These are phyloP conservation scores for Steinernema hermaphroditum DNA, from an alignment of 2,888 invertebrate species.

Conservation along the genomic window DNA sequence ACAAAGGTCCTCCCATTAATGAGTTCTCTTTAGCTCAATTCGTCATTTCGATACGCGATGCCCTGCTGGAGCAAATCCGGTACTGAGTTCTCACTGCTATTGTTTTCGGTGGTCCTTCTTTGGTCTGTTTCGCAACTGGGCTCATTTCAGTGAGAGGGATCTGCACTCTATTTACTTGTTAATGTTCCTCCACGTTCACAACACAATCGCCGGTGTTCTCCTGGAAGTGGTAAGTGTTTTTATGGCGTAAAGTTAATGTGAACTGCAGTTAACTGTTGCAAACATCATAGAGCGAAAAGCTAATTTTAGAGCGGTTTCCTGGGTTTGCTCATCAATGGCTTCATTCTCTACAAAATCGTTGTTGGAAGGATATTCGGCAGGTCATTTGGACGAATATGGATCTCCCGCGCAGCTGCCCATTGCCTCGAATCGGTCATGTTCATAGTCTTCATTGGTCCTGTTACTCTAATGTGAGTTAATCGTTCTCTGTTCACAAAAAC, in stretches of 20 bases:
- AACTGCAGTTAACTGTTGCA: background rate
- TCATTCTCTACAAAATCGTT: constrained; percentile 1
- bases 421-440: background rate
- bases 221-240: background rate
- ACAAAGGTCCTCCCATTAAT: no score
- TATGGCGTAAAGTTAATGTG: no score
- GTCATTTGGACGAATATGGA: background rate
- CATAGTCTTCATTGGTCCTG: background rate
- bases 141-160: no score
- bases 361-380: background rate
- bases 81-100: no score
- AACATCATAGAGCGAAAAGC: background rate
- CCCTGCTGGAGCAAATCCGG: no score
- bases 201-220: background rate
- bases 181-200: background rate
- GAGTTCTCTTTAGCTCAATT: no score
- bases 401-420: background rate
- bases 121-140: background rate
- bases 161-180: background rate
- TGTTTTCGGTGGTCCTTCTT: background rate
- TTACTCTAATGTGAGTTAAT: no score
- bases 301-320: background rate
- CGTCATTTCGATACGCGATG: no score
- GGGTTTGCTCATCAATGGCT: background rate
- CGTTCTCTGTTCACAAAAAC: no score